Evolutionary conservation across 2,113 vertebrate species (phyloP), one percentile per base, ranked within the genome.

Genomic region (Pycnonotus jocosus): DNA sequence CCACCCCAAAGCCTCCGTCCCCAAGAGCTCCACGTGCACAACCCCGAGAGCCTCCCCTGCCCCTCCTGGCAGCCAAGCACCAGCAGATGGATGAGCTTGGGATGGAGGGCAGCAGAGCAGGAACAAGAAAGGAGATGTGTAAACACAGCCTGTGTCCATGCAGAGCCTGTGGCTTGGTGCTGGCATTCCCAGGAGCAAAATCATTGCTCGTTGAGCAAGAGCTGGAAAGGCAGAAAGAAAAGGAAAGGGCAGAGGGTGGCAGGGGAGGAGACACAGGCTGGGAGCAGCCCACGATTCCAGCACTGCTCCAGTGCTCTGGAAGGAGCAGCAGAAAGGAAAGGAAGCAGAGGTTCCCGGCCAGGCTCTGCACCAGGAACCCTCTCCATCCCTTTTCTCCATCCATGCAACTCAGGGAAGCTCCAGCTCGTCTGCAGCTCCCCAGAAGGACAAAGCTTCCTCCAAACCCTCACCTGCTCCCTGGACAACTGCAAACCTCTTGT

Each of bases 181-280:
- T 81, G 88, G n/a, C 74, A 10, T 76, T 90, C 81, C 92, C 88
- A 27, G 64, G 25, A 80, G 66, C 48, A 27, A 82, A 88, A 90
- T 42, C 81, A 58, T 1, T 47, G 78, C 37, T 56, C 2, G 0
- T 84, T 95, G 96, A 94, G 92, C 86, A 86, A 91, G 9, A 65
- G 56, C 84, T 91, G 42, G 30, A 60, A 23, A 53, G 58, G 81
- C 90, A 40, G 81, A 81, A 82, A 57, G 84, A 13, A 74, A 86
- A 92, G 89, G 54, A 73, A 68, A 83, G 42, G n/a, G 31, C 22
- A 2, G 1, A 4, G 38, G 81, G 38, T 38, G 69, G 25, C 44
- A 23, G 45, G 42, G 73, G 66, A 71, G 78, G 81, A 80, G 48
- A 57, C 22, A 6, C 11, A 2, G 40, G 61, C 66, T 25, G 50